phyloP scores from a whole-genome alignment of 2,888 invertebrate species.

The Brachyptera risi region DNA sequence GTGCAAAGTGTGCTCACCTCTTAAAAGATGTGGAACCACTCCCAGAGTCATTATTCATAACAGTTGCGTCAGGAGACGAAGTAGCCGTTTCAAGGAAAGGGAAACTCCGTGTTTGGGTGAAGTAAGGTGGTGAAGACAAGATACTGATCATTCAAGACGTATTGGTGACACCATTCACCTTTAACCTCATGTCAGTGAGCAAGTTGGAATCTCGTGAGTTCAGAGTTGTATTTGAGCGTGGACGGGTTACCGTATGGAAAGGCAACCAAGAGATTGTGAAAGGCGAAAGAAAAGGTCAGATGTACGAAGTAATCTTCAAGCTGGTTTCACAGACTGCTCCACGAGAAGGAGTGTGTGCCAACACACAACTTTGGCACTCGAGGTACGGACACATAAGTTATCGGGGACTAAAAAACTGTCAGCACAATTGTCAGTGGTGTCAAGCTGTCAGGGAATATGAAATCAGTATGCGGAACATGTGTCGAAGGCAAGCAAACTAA shows the following conservation, averaged over 20 bases:
- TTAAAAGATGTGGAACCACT: neutral
- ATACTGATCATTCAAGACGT: neutral
- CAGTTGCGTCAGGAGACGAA: neutral
- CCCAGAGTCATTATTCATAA: neutral
- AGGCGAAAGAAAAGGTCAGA: neutral
- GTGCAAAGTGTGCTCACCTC: neutral
- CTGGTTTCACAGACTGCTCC: neutral
- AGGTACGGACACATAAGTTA: neutral
- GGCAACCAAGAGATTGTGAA: neutral
- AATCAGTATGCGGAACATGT: conserved; percentile 32
- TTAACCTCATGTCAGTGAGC: neutral
- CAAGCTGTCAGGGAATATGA: neutral
- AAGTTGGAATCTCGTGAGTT: neutral
- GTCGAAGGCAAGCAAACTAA: conserved; percentile 22
- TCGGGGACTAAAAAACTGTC: neutral
- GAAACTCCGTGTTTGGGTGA: neutral
- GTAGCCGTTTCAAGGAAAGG: neutral
- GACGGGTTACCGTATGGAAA: neutral
- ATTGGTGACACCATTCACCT: neutral
- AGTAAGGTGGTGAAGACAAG: neutral
- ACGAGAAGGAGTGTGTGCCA: neutral
- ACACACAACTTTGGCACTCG: neutral
- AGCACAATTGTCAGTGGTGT: neutral
- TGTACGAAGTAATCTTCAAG: neutral
- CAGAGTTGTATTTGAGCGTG: neutral